Conservation (phyloP, 1,140 invertebrate genomes). For the Papilio helenus region DNA sequence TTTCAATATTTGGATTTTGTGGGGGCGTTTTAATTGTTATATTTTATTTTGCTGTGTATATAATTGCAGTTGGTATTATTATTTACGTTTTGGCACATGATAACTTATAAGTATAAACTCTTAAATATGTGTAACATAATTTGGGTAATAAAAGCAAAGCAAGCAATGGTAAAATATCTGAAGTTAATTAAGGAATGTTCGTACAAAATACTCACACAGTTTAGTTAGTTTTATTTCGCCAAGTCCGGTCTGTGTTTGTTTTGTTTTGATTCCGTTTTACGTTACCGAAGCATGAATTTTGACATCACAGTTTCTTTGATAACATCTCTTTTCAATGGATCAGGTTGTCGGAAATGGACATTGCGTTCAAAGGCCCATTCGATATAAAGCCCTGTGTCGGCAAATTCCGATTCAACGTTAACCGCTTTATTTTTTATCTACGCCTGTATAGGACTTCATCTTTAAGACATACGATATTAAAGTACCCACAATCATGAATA, state of each 20-base stretch:
- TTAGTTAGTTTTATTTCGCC: slow-evolving; percentile 31
- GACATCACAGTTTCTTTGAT: slow-evolving; percentile 68
- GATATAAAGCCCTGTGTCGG: slow-evolving; percentile 66
- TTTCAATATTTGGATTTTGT: neutral
- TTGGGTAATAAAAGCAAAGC: neutral
- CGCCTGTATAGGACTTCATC: slow-evolving; percentile 51
- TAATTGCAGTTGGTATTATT: slow-evolving; percentile 15
- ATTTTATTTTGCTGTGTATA: slow-evolving; percentile 1
- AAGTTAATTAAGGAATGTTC: neutral
- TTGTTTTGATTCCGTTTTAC: slow-evolving; percentile 45
- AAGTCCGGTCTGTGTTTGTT: slow-evolving; percentile 35
- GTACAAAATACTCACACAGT: neutral
- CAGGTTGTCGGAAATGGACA: slow-evolving; percentile 78
- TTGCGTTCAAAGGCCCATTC: slow-evolving; percentile 66
- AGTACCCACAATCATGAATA: slow-evolving; percentile 1
- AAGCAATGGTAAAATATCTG: neutral
- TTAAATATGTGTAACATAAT: neutral
- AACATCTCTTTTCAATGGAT: slow-evolving; percentile 68
- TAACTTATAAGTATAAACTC: neutral
- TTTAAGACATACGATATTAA: slow-evolving; percentile 24
- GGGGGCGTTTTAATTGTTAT: slow-evolving; percentile 32
- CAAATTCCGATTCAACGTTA: slow-evolving; percentile 62
- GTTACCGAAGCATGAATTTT: slow-evolving; percentile 57
- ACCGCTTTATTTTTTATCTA: slow-evolving; percentile 55
- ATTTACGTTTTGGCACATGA: neutral